Conservation (phyloP, 2,113 vertebrate genomes). For the Petrocephalus microphthalmus region DNA sequence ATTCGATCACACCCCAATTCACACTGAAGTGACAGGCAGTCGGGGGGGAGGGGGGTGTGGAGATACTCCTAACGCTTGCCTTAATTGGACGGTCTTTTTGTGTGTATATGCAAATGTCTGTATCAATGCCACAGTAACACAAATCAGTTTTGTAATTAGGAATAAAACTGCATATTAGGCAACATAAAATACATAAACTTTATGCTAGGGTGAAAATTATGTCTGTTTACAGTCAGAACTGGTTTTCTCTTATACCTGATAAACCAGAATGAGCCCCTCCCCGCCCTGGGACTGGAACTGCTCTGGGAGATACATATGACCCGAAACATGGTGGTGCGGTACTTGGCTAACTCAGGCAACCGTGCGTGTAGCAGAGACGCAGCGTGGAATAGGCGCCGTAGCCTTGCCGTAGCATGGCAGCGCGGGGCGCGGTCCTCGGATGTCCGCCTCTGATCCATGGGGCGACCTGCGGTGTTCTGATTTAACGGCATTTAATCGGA, state of each 20-base stretch:
- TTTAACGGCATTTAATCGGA: background rate
- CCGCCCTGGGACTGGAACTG: background rate
- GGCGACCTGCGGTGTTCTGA: background rate
- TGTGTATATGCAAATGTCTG: background rate
- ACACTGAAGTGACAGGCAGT: background rate
- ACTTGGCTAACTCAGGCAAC: background rate
- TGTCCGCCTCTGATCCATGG: background rate
- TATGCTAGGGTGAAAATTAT: background rate
- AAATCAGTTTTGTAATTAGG: background rate
- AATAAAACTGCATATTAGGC: background rate
- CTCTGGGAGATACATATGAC: background rate
- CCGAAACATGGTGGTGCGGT: background rate
- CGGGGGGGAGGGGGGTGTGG: background rate
- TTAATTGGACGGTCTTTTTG: background rate
- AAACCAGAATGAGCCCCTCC: background rate
- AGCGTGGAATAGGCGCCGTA: background rate
- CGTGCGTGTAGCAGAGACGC: background rate
- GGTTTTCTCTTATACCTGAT: background rate
- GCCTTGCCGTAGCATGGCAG: background rate
- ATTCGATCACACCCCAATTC: background rate
- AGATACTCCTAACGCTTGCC: background rate
- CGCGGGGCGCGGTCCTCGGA: background rate
- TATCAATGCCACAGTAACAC: too few relatives aligned
- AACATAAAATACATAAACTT: background rate
- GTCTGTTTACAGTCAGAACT: background rate